These are phyloP conservation scores for Crotalus tigris DNA, from an alignment of 2,113 vertebrate species.

Conservation along the genomic window DNA sequence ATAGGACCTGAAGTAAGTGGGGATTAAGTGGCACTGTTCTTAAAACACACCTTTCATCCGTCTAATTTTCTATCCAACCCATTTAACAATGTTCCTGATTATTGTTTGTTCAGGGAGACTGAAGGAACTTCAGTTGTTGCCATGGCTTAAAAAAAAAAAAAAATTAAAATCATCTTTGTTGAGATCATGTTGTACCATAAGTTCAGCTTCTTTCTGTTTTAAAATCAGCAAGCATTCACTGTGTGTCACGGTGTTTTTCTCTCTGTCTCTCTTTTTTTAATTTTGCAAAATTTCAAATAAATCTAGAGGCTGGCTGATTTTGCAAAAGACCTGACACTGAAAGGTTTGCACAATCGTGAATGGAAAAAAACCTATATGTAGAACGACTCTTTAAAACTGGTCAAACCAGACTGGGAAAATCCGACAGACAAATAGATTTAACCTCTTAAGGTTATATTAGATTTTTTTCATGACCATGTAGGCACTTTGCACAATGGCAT, in stretches of 20 bases:
- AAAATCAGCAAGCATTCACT: not conserved
- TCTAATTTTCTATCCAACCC: not conserved
- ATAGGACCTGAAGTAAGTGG: not conserved
- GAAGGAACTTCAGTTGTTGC: not conserved
- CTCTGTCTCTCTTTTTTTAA: not conserved
- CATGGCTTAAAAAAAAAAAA: not conserved
- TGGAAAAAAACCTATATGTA: not conserved
- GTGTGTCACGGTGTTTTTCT: not conserved
- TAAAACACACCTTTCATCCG: not conserved
- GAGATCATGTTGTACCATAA: not conserved
- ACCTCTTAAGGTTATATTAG: not conserved
- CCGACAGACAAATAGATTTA: not conserved
- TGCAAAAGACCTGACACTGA: not conserved
- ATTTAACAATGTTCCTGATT: not conserved
- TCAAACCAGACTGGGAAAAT: not conserved
- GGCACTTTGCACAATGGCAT: not conserved
- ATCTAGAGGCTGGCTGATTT: not conserved
- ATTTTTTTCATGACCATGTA: not conserved
- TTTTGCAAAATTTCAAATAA: not conserved
- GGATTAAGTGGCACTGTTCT: not conserved
- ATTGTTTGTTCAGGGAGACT: not conserved
- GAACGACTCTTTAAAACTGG: not conserved
- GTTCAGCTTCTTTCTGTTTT: not conserved
- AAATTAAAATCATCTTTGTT: not conserved
- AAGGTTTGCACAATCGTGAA: not conserved